A percentile compares a stretch with the other conserved stretches of the same genome.
These are phyloP conservation scores for Gastracanthus pulcherrimus DNA, from an alignment of 2,888 invertebrate genomes.

Conservation along the genomic window DNA sequence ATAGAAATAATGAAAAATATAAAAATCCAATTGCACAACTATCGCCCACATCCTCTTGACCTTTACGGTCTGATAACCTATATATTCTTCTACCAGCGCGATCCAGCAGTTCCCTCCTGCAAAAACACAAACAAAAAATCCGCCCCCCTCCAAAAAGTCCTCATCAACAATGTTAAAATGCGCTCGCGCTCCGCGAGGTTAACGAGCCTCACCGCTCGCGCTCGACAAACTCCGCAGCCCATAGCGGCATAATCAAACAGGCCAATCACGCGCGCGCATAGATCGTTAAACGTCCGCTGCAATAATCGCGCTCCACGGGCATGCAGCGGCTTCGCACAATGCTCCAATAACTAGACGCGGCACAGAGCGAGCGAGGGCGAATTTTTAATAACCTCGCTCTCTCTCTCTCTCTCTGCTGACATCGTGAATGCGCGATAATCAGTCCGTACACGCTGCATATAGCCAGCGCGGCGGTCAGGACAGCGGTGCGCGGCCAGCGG, in stretches of 20 bases:
- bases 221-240: background rate
- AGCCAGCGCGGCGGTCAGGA: no score
- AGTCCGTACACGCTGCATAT: background rate
- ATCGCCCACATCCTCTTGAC: no score
- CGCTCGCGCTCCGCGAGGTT: no score
- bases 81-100: no score
- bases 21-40: no score
- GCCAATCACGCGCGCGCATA: slow-evolving; percentile 36
- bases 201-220: background rate
- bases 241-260: slow-evolving; percentile 26
- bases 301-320: background rate
- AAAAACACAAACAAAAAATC: no score
- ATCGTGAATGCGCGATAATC: slow-evolving; percentile 23
- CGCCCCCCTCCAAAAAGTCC: no score
- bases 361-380: background rate
- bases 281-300: slow-evolving; percentile 1
- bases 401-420: background rate
- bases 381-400: slow-evolving; percentile 31
- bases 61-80: no score
- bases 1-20: no score
- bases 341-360: slow-evolving; percentile 7
- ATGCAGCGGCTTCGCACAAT: background rate
- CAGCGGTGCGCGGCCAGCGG: no score
- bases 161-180: no score
- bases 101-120: no score